These are phyloP conservation scores for Anadara kagoshimensis DNA, from an alignment of 1,140 invertebrate species.

Conservation along the genomic window DNA sequence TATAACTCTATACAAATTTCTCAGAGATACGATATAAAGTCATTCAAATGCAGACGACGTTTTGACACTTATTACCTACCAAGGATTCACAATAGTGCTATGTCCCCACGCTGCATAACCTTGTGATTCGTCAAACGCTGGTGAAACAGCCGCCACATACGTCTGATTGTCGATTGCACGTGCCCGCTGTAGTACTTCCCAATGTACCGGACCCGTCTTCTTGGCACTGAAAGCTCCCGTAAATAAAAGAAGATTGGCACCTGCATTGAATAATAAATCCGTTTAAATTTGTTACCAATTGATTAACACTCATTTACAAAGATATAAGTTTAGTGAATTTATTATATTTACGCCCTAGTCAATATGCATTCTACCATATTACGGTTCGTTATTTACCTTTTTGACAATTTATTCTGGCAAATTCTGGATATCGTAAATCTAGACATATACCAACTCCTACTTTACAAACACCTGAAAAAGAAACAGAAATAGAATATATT, in stretches of 20 bases:
- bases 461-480: conserved; percentile 8
- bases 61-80: background rate
- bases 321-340: background rate
- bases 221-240: background rate
- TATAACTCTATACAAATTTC: no score
- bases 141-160: conserved; percentile 1
- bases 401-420: background rate
- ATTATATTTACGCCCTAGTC: background rate
- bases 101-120: conserved; percentile 3
- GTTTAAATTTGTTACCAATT: background rate
- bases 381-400: background rate
- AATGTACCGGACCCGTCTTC: conserved; percentile 5
- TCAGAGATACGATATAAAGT: no score
- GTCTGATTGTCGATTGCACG: conserved; percentile 18
- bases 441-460: conserved; percentile 13
- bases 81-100: conserved; percentile 2
- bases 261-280: background rate
- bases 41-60: no score
- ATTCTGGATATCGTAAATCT: conserved; percentile 8
- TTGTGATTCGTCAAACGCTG: background rate
- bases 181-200: conserved; percentile 11
- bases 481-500: background rate
- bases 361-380: background rate
- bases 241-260: background rate
- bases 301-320: background rate